Evolutionary conservation across 2,888 invertebrate genomes (phyloP), one percentile per base, ranked within the genome.

Genomic region (Cantharis nigra): DNA sequence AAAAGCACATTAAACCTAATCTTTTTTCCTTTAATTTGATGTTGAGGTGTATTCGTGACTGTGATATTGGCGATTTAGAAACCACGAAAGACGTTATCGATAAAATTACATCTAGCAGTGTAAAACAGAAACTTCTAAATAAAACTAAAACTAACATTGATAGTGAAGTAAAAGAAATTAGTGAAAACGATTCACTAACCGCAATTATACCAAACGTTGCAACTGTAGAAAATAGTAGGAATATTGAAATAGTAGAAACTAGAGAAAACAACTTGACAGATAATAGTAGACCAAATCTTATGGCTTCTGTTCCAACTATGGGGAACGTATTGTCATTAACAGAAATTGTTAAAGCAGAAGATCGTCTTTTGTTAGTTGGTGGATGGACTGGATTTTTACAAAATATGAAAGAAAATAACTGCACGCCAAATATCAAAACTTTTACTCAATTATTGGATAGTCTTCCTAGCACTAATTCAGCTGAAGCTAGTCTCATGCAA

Each of bases 11-110:
- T 64, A 89, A 87, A 67, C 97, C 97, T 0, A 92, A 92, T 84
- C 88, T 94, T 75, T 93, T 90, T 83, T 92, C 93, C 1, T 98
- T 95, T 85, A 97, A 97, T 90, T 90, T 97, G 26, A 90, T 98
- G 86, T 86, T 98, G 0, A 91, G 94, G 83, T 93, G 94, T 86
- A 92, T 94, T 0, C 92, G 95, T 80, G 97, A 97, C 82, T 97
- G 97, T 87, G 92, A 93, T 71, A 89, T 97, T 78, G 97, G 97
- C 0, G 91, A 92, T 83, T 86, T 91, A 70, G 89, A 90, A 70
- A 90, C 91, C 62, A 91, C 92, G 81, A 88, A 90, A 82, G 90
- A 92, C 81, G 85, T 86, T 70, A 83, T 88, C 69, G 76, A 81
- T 69, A 82, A 80, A 75, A 82, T 85, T 69, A 72, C 83, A 11